Base-by-base conservation (phyloP, 2,113 vertebrate genomes). In the Terrapene triunguis region DNA sequence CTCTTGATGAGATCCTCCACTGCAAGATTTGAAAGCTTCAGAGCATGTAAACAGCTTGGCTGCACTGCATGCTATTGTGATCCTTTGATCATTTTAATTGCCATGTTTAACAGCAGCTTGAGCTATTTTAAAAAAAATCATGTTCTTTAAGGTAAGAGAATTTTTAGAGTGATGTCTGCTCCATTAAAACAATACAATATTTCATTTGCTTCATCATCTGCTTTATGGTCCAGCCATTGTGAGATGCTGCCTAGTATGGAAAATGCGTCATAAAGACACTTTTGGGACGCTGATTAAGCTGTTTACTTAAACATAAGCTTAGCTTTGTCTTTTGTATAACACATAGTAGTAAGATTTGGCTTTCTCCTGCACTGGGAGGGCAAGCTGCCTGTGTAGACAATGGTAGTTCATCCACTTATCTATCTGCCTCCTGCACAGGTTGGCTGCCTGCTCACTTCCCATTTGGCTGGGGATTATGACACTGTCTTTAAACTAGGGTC, bases 61-160 rank as follows among this genome's bases (percentile, higher is more conserved):
- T 80, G n/a, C 65, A 74, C 53, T 65, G 50, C 42, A 50, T 83
- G 83, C 92, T 80, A n/a, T 89, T 97, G 88, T 0, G 54, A 94
- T 92, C 84, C 65, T 97, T 95, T 95, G 94, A 96, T 97, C 94
- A 90, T 84, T 92, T 91, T 96, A 97, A 96, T 96, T 93, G 55
- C 83, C 83, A 74, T 53, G 85, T 74, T 97, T 96, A 94, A 91
- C 85, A 90, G 65, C 72, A 90, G 65, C 79, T 92, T 92, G 87
- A 94, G 95, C 65, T 93, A 87, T 85, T 95, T 95, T 94, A 95
- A 92, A 80, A 65, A 96, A 78, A 97, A 92, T 93, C 90, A 92
- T 76, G 95, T 96, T 94, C 88, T 83, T 83, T 82, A 50, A 92
- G 57, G 89, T 89, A 92, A 92, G 53, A 95, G 82, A 32, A 81